phyloP scores from a whole-genome alignment of 1,140 invertebrate species.

The Drusus annulatus region DNA sequence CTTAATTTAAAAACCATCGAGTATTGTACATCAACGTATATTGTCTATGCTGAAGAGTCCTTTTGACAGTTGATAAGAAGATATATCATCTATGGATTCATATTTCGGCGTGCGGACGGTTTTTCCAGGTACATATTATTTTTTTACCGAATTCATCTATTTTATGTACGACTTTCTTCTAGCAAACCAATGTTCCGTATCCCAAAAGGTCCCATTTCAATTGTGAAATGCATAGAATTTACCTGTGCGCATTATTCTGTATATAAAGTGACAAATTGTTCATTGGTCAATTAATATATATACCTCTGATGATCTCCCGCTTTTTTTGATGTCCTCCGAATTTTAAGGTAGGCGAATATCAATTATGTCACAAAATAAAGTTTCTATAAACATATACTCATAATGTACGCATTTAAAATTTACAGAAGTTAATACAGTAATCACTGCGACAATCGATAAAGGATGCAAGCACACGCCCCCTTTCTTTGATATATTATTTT shows the following conservation, averaged over 20 bases:
- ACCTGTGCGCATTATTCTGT: not conserved
- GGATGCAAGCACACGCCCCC: conserved; percentile 26
- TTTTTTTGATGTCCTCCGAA: conserved; percentile 12
- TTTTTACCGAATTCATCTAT: not conserved
- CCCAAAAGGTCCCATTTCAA: not conserved
- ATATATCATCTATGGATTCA: conserved; percentile 11
- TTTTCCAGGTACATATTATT: conserved; percentile 6
- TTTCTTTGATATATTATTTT: conserved; percentile 10
- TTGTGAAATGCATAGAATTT: not conserved
- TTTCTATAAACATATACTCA: not conserved
- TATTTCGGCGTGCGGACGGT: conserved; percentile 5
- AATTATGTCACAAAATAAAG: not conserved
- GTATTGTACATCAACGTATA: no score
- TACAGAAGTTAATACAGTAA: not conserved
- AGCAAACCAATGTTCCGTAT: not conserved
- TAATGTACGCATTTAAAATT: not conserved
- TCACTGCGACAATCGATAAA: conserved; percentile 33
- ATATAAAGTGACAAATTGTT: not conserved
- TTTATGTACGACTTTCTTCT: not conserved
- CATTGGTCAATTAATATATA: conserved; percentile 20
- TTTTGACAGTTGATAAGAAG: conserved; percentile 8
- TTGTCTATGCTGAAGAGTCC: not conserved
- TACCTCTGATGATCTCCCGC: conserved; percentile 29
- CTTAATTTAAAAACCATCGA: no score
- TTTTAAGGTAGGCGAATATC: conserved; percentile 19